A percentile compares a stretch with the other conserved stretches of the same genome.
Conservation (phyloP, 2,113 vertebrate genomes). For the Istiophorus platypterus region DNA sequence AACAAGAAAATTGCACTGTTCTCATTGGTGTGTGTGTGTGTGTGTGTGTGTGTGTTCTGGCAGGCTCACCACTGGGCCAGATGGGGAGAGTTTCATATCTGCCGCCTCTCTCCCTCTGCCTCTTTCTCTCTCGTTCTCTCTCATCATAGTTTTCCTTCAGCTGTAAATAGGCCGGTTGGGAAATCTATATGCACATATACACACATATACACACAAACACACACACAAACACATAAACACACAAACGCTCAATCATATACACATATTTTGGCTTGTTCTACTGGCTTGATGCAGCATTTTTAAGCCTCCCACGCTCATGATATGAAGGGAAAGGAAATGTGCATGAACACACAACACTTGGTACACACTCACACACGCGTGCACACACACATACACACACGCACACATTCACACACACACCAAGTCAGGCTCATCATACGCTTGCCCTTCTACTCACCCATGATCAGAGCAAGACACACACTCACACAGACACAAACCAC, state of each 20-base stretch:
- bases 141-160: slow-evolving; percentile 82
- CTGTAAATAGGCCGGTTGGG: slow-evolving; percentile 80
- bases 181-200: slow-evolving; percentile 65
- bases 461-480: slow-evolving; percentile 74
- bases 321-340: slow-evolving; percentile 64
- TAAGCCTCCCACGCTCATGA: slow-evolving; percentile 74
- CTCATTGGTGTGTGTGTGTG: slow-evolving; percentile 49
- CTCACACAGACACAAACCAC: slow-evolving; percentile 74
- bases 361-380: slow-evolving; percentile 23
- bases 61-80: slow-evolving; percentile 67
- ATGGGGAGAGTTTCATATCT: slow-evolving; percentile 76
- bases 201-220: slow-evolving; percentile 31
- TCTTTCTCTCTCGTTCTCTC: slow-evolving; percentile 53
- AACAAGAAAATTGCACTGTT: slow-evolving; percentile 77
- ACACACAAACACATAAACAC: slow-evolving; percentile 31
- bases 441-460: slow-evolving; percentile 76
- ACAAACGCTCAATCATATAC: slow-evolving; percentile 28
- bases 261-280: slow-evolving; percentile 42
- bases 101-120: slow-evolving; percentile 50
- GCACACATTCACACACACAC: slow-evolving; percentile 29
- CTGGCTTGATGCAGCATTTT: slow-evolving; percentile 73
- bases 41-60: slow-evolving; percentile 52
- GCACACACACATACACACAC: slow-evolving; percentile 24
- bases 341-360: slow-evolving; percentile 26
- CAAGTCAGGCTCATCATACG: slow-evolving; percentile 50